Evolutionary conservation across 2,113 vertebrate species (phyloP).

Genomic region (Acinonyx jubatus): DNA sequence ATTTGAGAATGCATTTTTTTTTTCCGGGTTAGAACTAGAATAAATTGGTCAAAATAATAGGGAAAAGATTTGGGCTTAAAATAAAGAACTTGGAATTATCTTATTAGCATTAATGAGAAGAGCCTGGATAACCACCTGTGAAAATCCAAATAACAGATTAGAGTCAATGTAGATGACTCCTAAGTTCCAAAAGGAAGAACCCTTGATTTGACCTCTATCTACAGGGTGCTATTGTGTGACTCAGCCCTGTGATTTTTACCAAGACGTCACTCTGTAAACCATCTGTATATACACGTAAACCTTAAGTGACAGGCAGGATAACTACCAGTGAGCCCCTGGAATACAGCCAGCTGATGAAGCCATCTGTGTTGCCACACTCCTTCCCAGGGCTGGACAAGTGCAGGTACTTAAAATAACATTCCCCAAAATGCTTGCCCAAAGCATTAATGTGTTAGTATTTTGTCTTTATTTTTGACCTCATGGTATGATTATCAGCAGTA

Average conservation of each 20-base stretch:
- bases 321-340: background rate
- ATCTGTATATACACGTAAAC: slow-evolving; percentile 24
- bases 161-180: background rate
- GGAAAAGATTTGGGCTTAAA: slow-evolving; percentile 23
- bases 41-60: background rate
- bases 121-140: background rate
- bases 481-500: background rate
- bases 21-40: background rate
- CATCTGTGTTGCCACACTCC: slow-evolving; percentile 12
- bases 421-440: background rate
- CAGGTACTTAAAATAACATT: slow-evolving; percentile 57
- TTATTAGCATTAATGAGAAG: slow-evolving; percentile 7
- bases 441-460: background rate
- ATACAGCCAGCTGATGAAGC: background rate
- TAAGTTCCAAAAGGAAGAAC: background rate
- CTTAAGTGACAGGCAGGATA: slow-evolving; percentile 41
- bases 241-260: background rate
- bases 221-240: background rate
- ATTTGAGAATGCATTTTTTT: background rate
- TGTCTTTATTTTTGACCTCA: background rate
- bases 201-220: background rate
- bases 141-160: background rate
- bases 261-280: background rate
- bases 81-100: background rate
- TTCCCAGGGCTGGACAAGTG: slow-evolving; percentile 9